Base-by-base conservation (phyloP, 2,797 vertebrate genomes). In the Pterois miles region DNA sequence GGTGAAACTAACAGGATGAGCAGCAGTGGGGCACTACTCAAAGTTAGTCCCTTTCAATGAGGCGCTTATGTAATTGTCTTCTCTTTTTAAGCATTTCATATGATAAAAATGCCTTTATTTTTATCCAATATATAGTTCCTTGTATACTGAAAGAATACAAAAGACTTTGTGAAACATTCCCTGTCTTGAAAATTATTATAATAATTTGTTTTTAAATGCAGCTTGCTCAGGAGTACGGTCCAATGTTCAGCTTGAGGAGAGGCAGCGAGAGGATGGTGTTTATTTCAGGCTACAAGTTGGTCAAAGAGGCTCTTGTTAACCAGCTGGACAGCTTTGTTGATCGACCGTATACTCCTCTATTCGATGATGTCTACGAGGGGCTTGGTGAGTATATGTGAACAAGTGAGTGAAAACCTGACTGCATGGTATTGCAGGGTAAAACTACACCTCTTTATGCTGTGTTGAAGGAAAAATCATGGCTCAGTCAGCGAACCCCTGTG, bases 241-340 rank as follows among this genome's bases (percentile, higher is more conserved):
- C 92, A 1, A 83, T 96, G 34, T 95, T 94, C 85, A 95, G 95
- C 58, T 5, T 96, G 83, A 88, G 90, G 65, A 85, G 69, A 80
- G 95, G 95, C 62, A 88, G 83, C 22, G 27, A 89, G 2, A 93
- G 91, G 78, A 50, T 85, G 1, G 92, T 96, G 59, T 89, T 91
- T 74, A 25, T 95, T 59, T 89, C 88, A 2, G 92, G 95, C 57
- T 90, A 90, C 82, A 94, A 94, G 73, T 94, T 92, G 92, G 88
- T 95, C 53, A 96, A 92, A 87, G 95, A 96, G 59, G 92, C 93
- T 57, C 91, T 96, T 1, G 52, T 95, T 29, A 90, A 71, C 65
- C 92, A 95, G 64, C 76, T 92, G 74, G 93, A 95, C 75, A 88
- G 84, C 84, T 95, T 96, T 59, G 40, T 54, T 18, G 94, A 93